Base-by-base conservation (phyloP, 2,888 invertebrate genomes). In the Cataglyphis albicans region DNA sequence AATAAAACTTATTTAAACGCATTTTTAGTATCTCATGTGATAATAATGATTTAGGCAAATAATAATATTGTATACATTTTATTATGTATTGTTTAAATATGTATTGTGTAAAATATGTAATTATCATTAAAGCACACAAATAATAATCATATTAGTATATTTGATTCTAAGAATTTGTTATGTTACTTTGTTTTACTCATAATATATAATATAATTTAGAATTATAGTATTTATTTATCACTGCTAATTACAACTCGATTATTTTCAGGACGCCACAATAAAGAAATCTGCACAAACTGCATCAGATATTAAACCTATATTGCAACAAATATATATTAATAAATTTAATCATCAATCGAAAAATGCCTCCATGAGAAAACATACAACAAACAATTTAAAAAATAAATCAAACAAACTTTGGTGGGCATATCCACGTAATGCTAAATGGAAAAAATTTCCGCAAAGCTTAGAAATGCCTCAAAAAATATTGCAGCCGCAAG, bases 251-350 rank as follows among this genome's bases (percentile, higher is more conserved):
- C 10, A 35, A 52, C 3, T 48, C 9, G 32, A 67, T 76, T 38
- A 67, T 76, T 76, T 76, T 3, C 76, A 76, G 76, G 41, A 76
- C 15, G 41, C n/a, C 32, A 10, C 55, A 41, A 38, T 38, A 12
- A 44, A 65, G 21, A 68, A 68, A 67, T 55, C 67, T 15, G 29
- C 55, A 18, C 38, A 76, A 68, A 57, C 57, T 57, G 68, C 68
- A 32, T 41, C 76, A 21, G 55, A 76, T n/a, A 68, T 57, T 57
- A 68, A 76, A 9, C 41, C 57, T 4, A 10, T 55, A 29, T 41
- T 68, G 41, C 55, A 68, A 7, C 68, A 15, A 18, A 15, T 32
- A 15, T 68, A 76, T 18, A 52, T 65, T 55, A 65, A 67, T 7
- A 67, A 76, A 38, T 35, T 76, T 0, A 55, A 67, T 55, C 9